Base-by-base conservation (phyloP, 30 jellyfish, hydroid and myxozoan species). In the Hydractinia echinata region DNA sequence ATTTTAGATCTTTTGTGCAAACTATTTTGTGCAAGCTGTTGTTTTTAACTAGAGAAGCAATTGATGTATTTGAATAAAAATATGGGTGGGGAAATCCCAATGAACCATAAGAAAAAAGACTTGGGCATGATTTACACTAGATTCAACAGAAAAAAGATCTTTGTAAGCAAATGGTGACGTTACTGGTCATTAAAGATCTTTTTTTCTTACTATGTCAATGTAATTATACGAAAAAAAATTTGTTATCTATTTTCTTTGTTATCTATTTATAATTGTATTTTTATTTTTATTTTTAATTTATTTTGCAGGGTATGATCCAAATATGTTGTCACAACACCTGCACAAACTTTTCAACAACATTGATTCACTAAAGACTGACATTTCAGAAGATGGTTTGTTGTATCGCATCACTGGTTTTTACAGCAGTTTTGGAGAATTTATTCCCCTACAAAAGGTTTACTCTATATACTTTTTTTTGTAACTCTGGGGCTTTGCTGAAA, bases 261-360 rank as follows among this genome's bases (percentile, higher is more conserved):
- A 5, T 56, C 82, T 8, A 11, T 10, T 5, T 78, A 16, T 10
- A 0, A 78, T n/a, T 11, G 18, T 58, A 11, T 16, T 16, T 58
- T 13, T 3, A 16, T 58, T 58, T 11, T 30, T 30, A 1, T 30
- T 39, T 72, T 21, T 4, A 56, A 10, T 18, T 67, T 55, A 55
- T 50, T 60, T 55, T 79, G 18, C 58, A 89, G 96, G 95, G 21
- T 89, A 89, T 55, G 96, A 89, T 77, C 96, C 96, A 18, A 88
- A 88, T 8, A 82, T 76, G 49, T 55, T 89, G 10, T 67, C 54
- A 14, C 90, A 86, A 18, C 73, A 89, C 53, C 53, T 89, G 51
- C 44, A 83, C 79, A 89, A 89, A 64, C 67, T 89, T 14, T 82
- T 82, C 54, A 82, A 80, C 16, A 89, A 89, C 56, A 87, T 86